These are phyloP conservation scores for Spilarctia lutea DNA, from an alignment of 2,888 invertebrate genomes.

Conservation along the genomic window DNA sequence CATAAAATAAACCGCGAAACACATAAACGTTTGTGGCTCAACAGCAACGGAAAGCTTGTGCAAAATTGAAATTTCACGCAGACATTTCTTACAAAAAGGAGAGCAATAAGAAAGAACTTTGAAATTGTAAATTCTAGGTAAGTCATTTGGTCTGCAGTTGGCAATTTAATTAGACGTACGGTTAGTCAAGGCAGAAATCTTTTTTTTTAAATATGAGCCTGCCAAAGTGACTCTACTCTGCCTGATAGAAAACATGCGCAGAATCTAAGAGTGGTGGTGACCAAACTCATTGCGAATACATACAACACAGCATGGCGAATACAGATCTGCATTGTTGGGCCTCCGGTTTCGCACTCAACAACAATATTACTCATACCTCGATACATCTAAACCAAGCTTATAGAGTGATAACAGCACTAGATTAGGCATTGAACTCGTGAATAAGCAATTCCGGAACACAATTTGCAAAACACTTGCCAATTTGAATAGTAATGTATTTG, in stretches of 20 bases:
- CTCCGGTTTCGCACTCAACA: too few species aligned
- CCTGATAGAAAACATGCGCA: too few species aligned
- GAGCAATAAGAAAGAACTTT: not conserved
- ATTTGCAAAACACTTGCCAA: conserved; percentile 3
- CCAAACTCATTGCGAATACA: too few species aligned
- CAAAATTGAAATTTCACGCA: not conserved
- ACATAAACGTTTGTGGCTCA: not conserved
- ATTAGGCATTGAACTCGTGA: not conserved
- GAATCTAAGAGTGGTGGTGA: too few species aligned
- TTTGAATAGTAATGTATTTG: conserved; percentile 1
- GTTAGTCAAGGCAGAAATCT: not conserved
- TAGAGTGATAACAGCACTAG: not conserved
- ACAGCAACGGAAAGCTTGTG: not conserved
- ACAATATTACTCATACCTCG: too few species aligned
- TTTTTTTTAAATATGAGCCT: too few species aligned
- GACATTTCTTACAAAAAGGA: not conserved
- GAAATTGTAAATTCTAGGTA: not conserved
- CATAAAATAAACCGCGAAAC: not conserved
- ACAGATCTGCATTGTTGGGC: too few species aligned
- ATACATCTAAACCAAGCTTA: not conserved
- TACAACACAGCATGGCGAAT: too few species aligned
- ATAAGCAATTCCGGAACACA: not conserved
- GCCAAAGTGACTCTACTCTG: too few species aligned
- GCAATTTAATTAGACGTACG: not conserved
- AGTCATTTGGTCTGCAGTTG: not conserved